Conservation (phyloP, 2,797 vertebrate species). For the Xenops minutus region DNA sequence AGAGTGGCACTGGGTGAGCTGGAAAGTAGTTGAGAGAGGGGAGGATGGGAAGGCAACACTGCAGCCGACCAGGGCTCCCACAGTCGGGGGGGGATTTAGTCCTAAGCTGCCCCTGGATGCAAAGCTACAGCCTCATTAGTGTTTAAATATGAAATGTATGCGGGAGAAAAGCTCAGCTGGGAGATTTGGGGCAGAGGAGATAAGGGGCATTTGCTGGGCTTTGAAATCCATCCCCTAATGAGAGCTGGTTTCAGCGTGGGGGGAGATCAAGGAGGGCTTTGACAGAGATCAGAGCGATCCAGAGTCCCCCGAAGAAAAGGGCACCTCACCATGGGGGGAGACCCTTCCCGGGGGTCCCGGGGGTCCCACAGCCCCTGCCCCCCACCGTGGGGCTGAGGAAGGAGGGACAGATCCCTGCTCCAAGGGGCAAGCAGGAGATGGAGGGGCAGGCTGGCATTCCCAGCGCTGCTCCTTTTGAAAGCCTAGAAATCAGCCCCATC, state of each 20-base stretch:
- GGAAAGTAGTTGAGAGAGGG: neutral
- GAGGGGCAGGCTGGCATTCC: neutral
- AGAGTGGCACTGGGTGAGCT: neutral
- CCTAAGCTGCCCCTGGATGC: neutral
- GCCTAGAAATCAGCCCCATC: rapidly evolving
- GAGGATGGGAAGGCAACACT: neutral
- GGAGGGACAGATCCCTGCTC: neutral
- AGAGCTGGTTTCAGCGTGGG: neutral
- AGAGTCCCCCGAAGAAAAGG: neutral
- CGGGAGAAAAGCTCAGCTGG: conserved; percentile 21
- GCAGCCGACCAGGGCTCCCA: neutral
- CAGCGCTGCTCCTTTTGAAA: rapidly evolving
- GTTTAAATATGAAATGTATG: neutral
- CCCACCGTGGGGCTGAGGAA: rapidly evolving
- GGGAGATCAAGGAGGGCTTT: neutral
- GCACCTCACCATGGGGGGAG: rapidly evolving
- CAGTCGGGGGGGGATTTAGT: neutral
- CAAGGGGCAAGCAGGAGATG: neutral
- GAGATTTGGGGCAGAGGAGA: neutral
- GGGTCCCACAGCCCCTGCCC: rapidly evolving
- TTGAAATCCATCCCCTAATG: conserved; percentile 43
- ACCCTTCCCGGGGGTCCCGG: rapidly evolving
- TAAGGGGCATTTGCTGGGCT: neutral
- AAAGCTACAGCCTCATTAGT: conserved; percentile 4
- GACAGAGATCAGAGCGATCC: neutral